These are phyloP conservation scores for Lophura nycthemera DNA, from an alignment of 2,113 vertebrate genomes.

Conservation along the genomic window DNA sequence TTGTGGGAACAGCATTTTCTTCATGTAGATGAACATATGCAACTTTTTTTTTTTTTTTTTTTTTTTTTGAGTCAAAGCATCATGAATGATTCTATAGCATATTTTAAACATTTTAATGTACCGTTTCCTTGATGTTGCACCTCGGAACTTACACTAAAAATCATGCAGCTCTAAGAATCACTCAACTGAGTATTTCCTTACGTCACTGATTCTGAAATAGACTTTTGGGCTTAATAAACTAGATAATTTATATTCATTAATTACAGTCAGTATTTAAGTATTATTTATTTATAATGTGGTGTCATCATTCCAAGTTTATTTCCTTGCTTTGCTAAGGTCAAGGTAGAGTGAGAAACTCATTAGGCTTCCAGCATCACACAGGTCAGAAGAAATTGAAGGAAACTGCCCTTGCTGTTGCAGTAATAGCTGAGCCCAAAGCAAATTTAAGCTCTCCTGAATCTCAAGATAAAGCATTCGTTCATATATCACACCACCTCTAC, in stretches of 20 bases:
- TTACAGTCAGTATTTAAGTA: not conserved
- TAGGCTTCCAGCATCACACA: not conserved
- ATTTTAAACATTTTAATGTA: not conserved
- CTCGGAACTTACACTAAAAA: not conserved
- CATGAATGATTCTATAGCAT: not conserved
- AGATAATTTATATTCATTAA: not conserved
- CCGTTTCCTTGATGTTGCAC: not conserved
- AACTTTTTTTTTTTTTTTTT: not conserved
- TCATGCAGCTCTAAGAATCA: not conserved
- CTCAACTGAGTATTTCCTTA: not conserved
- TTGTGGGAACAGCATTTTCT: not conserved
- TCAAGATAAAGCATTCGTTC: not conserved
- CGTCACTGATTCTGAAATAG: not conserved
- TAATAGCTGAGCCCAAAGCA: not conserved
- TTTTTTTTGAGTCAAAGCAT: not conserved
- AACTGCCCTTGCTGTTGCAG: not conserved
- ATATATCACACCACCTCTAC: not conserved
- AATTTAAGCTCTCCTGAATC: not conserved
- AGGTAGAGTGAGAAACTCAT: not conserved
- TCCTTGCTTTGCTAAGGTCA: not conserved
- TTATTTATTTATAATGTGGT: not conserved
- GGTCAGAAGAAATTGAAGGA: not conserved
- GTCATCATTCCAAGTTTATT: not conserved
- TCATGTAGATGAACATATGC: not conserved
- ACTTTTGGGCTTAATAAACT: rapidly evolving